These are phyloP conservation scores for Hypomecis punctinalis DNA, from an alignment of 2,888 invertebrate genomes.

Conservation along the genomic window DNA sequence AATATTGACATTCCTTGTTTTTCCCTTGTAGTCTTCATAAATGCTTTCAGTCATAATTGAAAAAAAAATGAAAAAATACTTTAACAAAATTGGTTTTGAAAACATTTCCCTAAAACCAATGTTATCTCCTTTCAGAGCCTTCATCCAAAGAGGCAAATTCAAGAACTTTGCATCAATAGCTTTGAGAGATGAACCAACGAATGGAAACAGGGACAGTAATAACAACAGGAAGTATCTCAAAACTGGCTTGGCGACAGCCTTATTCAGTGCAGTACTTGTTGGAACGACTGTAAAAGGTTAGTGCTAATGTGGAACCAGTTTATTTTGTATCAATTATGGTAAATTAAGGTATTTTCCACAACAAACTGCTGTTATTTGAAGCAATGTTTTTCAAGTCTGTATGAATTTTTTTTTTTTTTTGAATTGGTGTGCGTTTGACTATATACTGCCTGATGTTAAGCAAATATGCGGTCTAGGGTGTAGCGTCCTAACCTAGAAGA, in stretches of 20 bases:
- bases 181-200: conserved; percentile 46
- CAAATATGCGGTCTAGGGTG: too few species aligned
- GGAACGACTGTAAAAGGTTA: conserved; percentile 62
- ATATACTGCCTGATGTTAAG: too few species aligned
- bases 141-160: conserved; percentile 53
- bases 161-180: conserved; percentile 49
- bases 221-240: conserved; percentile 41
- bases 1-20: too few species aligned
- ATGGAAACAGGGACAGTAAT: conserved; percentile 41
- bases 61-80: too few species aligned
- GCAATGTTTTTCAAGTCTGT: too few species aligned
- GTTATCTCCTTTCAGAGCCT: conserved; percentile 47
- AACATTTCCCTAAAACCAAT: neutral
- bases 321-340: neutral
- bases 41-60: too few species aligned
- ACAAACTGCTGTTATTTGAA: too few species aligned
- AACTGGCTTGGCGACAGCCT: conserved; percentile 46
- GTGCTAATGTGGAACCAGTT: neutral
- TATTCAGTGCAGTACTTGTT: conserved; percentile 65
- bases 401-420: too few species aligned
- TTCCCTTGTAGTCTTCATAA: too few species aligned
- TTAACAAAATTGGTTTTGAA: neutral
- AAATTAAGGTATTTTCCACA: neutral
- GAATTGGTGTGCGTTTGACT: too few species aligned
- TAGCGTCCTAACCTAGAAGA: too few species aligned